These are phyloP conservation scores for Sinocyclocheilus maitianheensis DNA, from an alignment of 2,113 vertebrate species.

Conservation along the genomic window DNA sequence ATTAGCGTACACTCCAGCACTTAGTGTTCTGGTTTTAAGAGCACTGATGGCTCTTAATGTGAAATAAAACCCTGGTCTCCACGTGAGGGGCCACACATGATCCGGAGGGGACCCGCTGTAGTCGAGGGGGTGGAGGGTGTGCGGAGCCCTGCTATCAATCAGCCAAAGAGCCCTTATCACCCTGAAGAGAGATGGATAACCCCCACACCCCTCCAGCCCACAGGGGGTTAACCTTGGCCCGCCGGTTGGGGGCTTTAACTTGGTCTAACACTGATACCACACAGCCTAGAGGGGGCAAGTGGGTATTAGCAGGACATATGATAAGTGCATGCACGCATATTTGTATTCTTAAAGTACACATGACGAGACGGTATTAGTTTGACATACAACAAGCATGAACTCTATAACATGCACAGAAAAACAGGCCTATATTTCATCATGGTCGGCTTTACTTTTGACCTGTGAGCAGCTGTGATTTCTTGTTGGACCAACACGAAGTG, in stretches of 20 bases:
- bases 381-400: conserved; percentile 53
- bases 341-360: conserved; percentile 45
- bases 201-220: not conserved
- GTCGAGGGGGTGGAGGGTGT: conserved; percentile 24
- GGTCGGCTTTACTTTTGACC: conserved; percentile 25
- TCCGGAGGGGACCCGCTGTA: conserved; percentile 42
- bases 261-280: not conserved
- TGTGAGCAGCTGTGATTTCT: conserved; percentile 38
- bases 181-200: conserved; percentile 40
- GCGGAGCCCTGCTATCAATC: conserved; percentile 54
- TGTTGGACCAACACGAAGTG: conserved; percentile 12
- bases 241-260: not conserved
- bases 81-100: conserved; percentile 57
- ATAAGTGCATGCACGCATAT: conserved; percentile 37
- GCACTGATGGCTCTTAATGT: conserved; percentile 73
- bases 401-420: conserved; percentile 7
- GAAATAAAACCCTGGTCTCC: conserved; percentile 64
- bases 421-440: conserved; percentile 34
- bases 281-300: not conserved
- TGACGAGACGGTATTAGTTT: conserved; percentile 57
- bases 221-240: conserved; percentile 42
- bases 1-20: conserved; percentile 74
- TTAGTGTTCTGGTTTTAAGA: conserved; percentile 74
- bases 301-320: conserved; percentile 26
- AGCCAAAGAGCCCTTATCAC: conserved; percentile 55